Base-by-base conservation (phyloP, 1,140 invertebrate genomes). In the Tyrophagus putrescentiae region DNA sequence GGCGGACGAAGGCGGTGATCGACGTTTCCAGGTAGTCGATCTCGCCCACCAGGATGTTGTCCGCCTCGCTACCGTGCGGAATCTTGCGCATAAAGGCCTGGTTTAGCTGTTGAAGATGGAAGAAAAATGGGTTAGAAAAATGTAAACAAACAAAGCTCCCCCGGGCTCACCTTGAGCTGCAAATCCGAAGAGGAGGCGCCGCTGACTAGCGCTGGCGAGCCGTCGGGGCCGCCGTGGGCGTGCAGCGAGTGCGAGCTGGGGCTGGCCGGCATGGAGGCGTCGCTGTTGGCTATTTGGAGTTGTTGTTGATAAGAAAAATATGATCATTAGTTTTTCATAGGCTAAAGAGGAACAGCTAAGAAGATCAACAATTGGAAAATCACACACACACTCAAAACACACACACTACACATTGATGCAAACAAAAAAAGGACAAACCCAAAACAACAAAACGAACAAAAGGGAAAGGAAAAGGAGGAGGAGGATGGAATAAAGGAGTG, bases 21-120 rank as follows among this genome's bases (percentile, higher is more conserved):
- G 87, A 82, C 69, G 88, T 85, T 56, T 90, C 82, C 25, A 99
- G 77, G 71, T 96, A 96, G 71, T 98, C 91, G 3, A 98, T 86
- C 76, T 98, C 93, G 9, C 95, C 95, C 1, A 99, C 90, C 9
- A 99, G 76, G 67, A 99, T 94, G 71, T 97, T 98, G 50, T 89
- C 89, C 1, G 93, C 91, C 74, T 98, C 94, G 0, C 92, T 86
- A 23, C 91, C 93, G 0, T 80, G 80, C n/a, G 93, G 94, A 68
- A 98, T 92, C 77, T 98, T 98, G 39, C 86, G 79, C 89, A 96
- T 92, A 67, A 97, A 97, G 67, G 92, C 81, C 53, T 83, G 83
- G 72, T 97, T 96, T 45, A 80, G 78, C 79, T 89, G 77, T 64
- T 16, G 11, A 7, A 56, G 28, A 56, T 13, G 23, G 1, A 56